Base-by-base conservation (phyloP, 2,113 vertebrate genomes). In the Garra rufa region DNA sequence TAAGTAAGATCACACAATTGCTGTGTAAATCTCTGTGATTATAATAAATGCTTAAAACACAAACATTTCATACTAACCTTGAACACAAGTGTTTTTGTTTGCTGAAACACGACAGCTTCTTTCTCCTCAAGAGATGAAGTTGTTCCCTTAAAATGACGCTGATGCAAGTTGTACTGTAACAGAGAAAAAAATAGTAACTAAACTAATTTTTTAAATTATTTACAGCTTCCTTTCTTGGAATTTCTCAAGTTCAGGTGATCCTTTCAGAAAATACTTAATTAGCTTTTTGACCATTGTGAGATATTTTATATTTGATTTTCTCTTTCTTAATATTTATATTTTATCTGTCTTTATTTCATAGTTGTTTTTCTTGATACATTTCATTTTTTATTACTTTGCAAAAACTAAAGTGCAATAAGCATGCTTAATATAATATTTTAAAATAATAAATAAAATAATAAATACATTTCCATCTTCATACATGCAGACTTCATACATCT, bases 81-180 rank as follows among this genome's bases (percentile, higher is more conserved):
- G 7, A 85, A 82, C 61, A 81, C 26, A 46, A 81, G 28, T 0
- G 28, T 79, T 70, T 86, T 70, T 24, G 63, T 82, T 46, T 74
- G 83, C 61, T 83, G 30, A 21, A 87, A 30, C 10, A 9, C 46
- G 21, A 83, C 61, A 7, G 19, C 43, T 17, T 3, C 76, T n/a
- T 76, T 82, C 9, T 83, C 79, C 50, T 69, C 83, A 61, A 55
- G 21, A 50, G 34, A 6, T 15, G 34, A 26, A 28, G 14, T 83
- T n/a, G 81, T n/a, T 70, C 28, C 73, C 83, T 83, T 89, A 11
- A 70, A 41, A 57, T 82, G 85, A 24, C 63, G 79, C 28, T 89
- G 88, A n/a, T 89, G 79, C 24, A 90, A 57, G 44, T 88, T 76
- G 46, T 85, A 83, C 88, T 92, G 67, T 21, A 48, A 52, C 19